Conservation (phyloP, 2,113 vertebrate genomes). For the Egretta garzetta region DNA sequence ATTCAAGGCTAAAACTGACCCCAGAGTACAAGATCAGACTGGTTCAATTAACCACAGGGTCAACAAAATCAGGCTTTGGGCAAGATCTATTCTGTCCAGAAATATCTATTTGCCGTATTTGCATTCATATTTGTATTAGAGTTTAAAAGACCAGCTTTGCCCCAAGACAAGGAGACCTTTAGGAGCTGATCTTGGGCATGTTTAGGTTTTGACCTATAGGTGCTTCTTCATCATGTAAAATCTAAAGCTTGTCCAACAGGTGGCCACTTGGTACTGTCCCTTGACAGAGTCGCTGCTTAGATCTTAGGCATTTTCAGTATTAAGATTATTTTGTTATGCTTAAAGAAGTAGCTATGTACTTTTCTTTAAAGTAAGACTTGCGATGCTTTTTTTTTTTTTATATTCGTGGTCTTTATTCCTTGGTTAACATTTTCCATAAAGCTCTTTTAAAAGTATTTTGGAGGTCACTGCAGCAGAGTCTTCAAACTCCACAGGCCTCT, state of each 20-base stretch:
- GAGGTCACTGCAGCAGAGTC: background rate
- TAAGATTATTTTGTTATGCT: background rate
- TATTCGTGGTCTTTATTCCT: background rate
- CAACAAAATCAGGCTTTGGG: background rate
- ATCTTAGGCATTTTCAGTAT: background rate
- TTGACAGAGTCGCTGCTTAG: background rate
- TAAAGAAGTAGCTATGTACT: background rate
- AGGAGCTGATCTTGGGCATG: background rate
- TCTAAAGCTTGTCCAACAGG: background rate
- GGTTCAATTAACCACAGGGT: background rate
- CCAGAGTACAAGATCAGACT: background rate
- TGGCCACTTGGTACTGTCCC: background rate
- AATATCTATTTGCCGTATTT: background rate
- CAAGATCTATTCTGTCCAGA: background rate
- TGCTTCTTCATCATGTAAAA: background rate
- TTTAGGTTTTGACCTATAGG: background rate
- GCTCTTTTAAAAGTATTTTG: background rate
- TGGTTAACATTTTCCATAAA: background rate
- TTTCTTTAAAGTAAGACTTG: background rate
- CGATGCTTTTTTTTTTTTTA: background rate
- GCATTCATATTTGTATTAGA: background rate
- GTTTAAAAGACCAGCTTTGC: background rate
- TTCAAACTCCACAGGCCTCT: background rate
- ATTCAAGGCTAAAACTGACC: background rate
- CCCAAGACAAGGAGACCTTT: background rate